Evolutionary conservation across 1,140 invertebrate genomes (phyloP).

Genomic region (Drosophila tani): DNA sequence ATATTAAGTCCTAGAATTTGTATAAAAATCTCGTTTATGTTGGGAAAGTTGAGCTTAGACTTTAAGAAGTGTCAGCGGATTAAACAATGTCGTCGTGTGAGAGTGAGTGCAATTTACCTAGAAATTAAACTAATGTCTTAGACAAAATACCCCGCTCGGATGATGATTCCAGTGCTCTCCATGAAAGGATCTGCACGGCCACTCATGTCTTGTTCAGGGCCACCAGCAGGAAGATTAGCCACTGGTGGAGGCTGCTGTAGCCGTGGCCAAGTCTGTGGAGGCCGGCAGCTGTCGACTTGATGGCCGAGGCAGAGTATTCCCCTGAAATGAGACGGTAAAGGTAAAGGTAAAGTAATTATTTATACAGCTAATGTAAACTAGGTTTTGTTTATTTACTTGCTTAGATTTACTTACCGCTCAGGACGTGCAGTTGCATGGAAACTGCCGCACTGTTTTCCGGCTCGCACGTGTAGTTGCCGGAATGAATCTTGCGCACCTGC

Average conservation of each 20-base stretch:
- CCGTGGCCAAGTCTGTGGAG: slow-evolving; percentile 44
- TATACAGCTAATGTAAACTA: background rate
- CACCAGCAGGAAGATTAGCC: slow-evolving; percentile 71
- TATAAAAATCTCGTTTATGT: slow-evolving; percentile 51
- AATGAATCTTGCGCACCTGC: slow-evolving; percentile 85
- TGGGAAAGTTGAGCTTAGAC: slow-evolving; percentile 31
- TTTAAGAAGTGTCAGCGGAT: slow-evolving; percentile 38
- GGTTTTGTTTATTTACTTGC: too few species aligned
- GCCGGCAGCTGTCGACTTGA: slow-evolving; percentile 64
- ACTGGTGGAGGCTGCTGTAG: slow-evolving; percentile 63
- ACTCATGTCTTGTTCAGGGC: slow-evolving; percentile 71
- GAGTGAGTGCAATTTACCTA: slow-evolving; percentile 51
- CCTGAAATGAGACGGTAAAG: slow-evolving; percentile 51
- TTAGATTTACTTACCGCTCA: slow-evolving; percentile 64
- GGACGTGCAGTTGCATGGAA: slow-evolving; percentile 74
- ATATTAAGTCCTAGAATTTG: slow-evolving; percentile 42
- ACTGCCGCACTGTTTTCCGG: slow-evolving; percentile 76
- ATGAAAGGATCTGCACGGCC: background rate
- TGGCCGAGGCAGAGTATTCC: slow-evolving; percentile 83
- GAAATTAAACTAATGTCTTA: slow-evolving; percentile 62
- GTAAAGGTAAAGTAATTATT: too few species aligned
- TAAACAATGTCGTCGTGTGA: slow-evolving; percentile 27
- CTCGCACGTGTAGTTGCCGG: slow-evolving; percentile 77
- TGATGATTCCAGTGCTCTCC: slow-evolving; percentile 17
- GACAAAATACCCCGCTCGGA: slow-evolving; percentile 30